Evolutionary conservation across 2,113 vertebrate species (phyloP), one percentile per base, ranked within the genome.

Genomic region (Misgurnus anguillicaudatus): DNA sequence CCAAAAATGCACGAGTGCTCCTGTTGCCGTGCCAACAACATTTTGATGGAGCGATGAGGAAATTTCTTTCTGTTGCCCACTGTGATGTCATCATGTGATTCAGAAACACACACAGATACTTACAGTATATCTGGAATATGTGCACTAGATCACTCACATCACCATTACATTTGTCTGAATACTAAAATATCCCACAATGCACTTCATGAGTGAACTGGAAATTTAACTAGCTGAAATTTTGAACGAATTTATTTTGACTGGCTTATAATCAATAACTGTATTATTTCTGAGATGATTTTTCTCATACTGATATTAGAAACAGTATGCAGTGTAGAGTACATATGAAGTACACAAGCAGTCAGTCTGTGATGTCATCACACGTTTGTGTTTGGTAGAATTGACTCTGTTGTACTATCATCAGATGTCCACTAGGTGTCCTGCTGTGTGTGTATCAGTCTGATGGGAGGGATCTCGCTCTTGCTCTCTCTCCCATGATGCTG

Each of bases 361-460:
- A 45, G 31, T 36, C 5, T 21, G 24, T 67, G 75, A 77, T 67
- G 39, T 57, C 19, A 51, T 16, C 58, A 6, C 21, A 38, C 31
- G 38, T 68, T 36, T 57, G n/a, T 47, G 61, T 51, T 41, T 24
- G 61, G 77, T 58, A 57, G 36, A 9, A 31, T 10, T 4, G 14
- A 45, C 13, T n/a, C n/a, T 14, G 19, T 47, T 80, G 80, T 65
- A 55, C 38, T 39, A 79, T 64, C 80, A 38, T 74, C 17, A 72
- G 39, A 24, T 24, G 17, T 75, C 87, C 85, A 87, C 87, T 83
- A 82, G 85, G 83, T 81, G 87, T 75, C 72, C 58, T 11, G 36
- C 71, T 61, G 71, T 17, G 87, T 55, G 75, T 77, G 68, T 69
- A 71, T 45, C 65, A 48, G 73, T 67, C 80, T 53, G 24, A 62